A percentile compares a stretch with the other conserved stretches of the same genome.
These are phyloP conservation scores for Yponomeuta malinellus DNA, from an alignment of 2,888 invertebrate genomes.

Conservation along the genomic window DNA sequence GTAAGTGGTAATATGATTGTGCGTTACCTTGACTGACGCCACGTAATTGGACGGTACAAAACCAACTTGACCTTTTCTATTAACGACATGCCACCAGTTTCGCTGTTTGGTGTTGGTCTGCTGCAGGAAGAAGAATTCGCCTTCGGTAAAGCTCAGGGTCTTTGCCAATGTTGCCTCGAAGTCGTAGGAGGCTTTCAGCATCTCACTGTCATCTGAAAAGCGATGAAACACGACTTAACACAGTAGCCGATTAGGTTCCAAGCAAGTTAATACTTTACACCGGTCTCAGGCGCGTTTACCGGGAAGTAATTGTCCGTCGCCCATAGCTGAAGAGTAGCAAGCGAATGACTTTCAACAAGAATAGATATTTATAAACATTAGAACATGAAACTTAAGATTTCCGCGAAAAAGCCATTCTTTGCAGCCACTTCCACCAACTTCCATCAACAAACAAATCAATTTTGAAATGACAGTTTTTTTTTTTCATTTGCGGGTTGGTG, in stretches of 20 bases:
- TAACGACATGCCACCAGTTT: conserved; percentile 94
- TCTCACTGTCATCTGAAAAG: conserved; percentile 81
- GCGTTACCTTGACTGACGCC: conserved; percentile 81
- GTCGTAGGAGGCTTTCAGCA: conserved; percentile 89
- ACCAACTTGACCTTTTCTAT: conserved; percentile 86
- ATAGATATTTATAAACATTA: conserved; percentile 18
- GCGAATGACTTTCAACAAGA: conserved; percentile 13
- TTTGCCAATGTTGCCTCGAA: conserved; percentile 90
- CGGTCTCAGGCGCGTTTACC: conserved; percentile 24
- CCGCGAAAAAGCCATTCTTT: not conserved
- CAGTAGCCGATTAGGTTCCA: not conserved
- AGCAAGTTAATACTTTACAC: conserved; percentile 21
- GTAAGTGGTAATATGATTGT: not conserved
- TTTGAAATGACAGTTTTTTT: conserved; percentile 11
- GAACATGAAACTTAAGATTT: conserved; percentile 1
- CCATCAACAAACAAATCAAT: conserved; percentile 12
- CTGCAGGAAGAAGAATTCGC: conserved; percentile 87
- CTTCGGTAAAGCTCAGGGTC: conserved; percentile 86
- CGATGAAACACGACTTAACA: not conserved
- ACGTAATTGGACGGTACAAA: conserved; percentile 93
- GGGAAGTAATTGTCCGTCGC: conserved; percentile 38
- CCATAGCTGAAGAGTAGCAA: conserved; percentile 34
- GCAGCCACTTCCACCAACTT: not conserved
- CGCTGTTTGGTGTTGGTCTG: conserved; percentile 86
- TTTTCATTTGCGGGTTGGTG: not conserved